Conservation (phyloP, 2,888 invertebrate species). For the Ariolimax columbianus region DNA sequence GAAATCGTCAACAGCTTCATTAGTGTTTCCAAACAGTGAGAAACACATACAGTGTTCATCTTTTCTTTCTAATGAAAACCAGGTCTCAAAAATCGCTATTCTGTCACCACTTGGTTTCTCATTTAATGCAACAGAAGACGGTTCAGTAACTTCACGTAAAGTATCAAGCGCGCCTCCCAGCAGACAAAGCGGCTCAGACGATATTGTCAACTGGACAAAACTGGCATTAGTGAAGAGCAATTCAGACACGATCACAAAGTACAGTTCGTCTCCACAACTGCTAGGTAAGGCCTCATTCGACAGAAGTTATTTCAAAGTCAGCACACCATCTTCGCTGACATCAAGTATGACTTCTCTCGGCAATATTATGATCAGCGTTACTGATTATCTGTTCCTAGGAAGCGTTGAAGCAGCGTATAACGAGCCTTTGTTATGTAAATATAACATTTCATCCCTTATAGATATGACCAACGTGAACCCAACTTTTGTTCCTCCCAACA, state of each 20-base stretch:
- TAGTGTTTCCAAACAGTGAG: background rate
- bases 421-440: slow-evolving; percentile 78
- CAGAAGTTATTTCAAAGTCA: slow-evolving; percentile 32
- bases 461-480: slow-evolving; percentile 76
- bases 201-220: background rate
- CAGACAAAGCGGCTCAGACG: background rate
- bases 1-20: background rate
- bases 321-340: background rate
- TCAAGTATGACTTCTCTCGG: slow-evolving; percentile 24
- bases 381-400: slow-evolving; percentile 78
- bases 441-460: slow-evolving; percentile 79
- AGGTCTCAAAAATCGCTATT: slow-evolving; percentile 7
- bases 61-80: background rate
- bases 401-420: slow-evolving; percentile 79
- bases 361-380: slow-evolving; percentile 56
- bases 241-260: slow-evolving; percentile 51
- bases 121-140: background rate
- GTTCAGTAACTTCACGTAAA: background rate
- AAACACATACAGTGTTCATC: background rate
- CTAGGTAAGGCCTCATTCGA: slow-evolving; percentile 50
- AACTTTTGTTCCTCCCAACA: slow-evolving; percentile 57
- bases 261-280: background rate
- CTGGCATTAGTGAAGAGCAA: slow-evolving; percentile 51
- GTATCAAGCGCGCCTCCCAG: slow-evolving; percentile 17
- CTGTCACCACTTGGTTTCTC: background rate